These are phyloP conservation scores for Drosophila paulistorum DNA, from an alignment of 1,140 invertebrate genomes.

Conservation along the genomic window DNA sequence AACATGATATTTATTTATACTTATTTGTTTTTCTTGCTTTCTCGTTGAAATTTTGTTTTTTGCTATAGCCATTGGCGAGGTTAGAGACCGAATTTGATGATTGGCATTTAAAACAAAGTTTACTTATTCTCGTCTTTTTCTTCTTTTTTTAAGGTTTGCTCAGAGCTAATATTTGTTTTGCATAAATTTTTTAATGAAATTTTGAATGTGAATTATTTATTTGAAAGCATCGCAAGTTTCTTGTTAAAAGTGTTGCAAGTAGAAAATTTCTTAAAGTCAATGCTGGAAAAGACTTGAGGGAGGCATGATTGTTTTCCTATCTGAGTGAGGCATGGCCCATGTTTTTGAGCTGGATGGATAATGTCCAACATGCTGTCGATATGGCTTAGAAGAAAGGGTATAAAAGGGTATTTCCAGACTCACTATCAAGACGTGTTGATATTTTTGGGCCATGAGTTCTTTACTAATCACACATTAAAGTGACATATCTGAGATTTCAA, in stretches of 20 bases:
- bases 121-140: neutral
- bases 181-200: neutral
- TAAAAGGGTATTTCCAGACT: no score
- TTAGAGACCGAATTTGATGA: conserved; percentile 31
- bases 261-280: neutral
- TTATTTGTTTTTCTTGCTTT: conserved; percentile 73
- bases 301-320: no score
- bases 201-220: neutral
- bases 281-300: neutral
- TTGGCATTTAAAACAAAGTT: conserved; percentile 9
- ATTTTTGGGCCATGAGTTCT: no score
- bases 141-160: neutral
- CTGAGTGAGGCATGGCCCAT: no score
- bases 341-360: no score
- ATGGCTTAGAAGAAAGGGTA: no score
- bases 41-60: conserved; percentile 33
- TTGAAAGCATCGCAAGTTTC: neutral
- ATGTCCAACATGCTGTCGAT: no score
- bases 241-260: neutral
- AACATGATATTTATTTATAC: conserved; percentile 5
- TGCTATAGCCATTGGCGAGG: conserved; percentile 61
- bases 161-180: neutral
- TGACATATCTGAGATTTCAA: no score
- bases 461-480: no score
- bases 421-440: no score